Base-by-base conservation (phyloP, 35 echinoderm and acorn worm species). In the Ptychodera flava region DNA sequence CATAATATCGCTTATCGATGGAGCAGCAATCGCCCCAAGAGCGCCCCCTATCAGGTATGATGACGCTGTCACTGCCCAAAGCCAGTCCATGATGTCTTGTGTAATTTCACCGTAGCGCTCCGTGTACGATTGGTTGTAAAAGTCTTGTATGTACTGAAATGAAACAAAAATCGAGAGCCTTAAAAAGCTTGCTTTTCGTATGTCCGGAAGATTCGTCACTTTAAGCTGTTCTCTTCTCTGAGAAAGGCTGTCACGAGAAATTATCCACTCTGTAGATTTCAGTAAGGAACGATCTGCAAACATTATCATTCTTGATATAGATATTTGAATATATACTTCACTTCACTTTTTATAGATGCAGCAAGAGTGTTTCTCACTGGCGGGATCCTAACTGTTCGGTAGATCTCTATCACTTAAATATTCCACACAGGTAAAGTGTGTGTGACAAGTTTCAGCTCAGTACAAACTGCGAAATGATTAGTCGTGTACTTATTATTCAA, bases 31-130 rank as follows among this genome's bases (percentile, higher is more conserved):
- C 15, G 96, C 96, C 22, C 96, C 96, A 75, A 91, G 53, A 83
- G 96, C 96, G 16, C 96, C 96, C 16, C 96, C 96, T 16, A 99
- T 93, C 34, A 90, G 91, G 36, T 77, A 99, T 1, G 92, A 81
- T 1, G 96, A 90, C 0, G 92, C 80, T 0, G 96, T 99, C n/a
- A 87, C 87, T 31, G 96, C 89, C 89, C 90, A 91, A 15, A 99
- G 88, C 96, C 92, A 99, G 29, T 88, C 64, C 31, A 94, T 52
- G 28, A 81, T 87, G 6, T 81, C 86, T 1, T 94, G 88, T 34
- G 87, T 84, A 0, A 99, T 64, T 29, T 78, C 88, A 30, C 35
- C 82, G 1, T 82, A 87, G 77, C 88, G 76, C 35, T 90, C 37
- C 0, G 94, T 90, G 84, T 88, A 86, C 28, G 96, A 94, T 37